phyloP scores from a whole-genome alignment of 2,888 invertebrate species.

The Sabellastarte sp. region DNA sequence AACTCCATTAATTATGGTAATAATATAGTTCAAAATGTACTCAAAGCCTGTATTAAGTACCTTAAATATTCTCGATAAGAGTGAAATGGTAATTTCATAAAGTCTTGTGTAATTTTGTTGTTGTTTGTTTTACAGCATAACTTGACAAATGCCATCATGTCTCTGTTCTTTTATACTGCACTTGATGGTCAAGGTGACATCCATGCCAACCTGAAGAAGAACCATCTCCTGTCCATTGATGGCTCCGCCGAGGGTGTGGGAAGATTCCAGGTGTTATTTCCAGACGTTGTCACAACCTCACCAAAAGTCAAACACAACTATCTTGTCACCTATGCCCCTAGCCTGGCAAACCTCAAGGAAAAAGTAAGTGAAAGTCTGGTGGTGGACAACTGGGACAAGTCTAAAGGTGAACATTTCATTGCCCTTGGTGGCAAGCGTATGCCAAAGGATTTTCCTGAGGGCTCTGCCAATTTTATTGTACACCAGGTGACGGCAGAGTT shows the following conservation, averaged over 20 bases:
- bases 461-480: conserved; percentile 57
- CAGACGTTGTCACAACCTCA: neutral
- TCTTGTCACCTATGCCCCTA: conserved; percentile 42
- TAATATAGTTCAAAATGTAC: no score
- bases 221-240: conserved; percentile 15
- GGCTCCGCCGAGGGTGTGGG: conserved; percentile 79
- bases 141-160: conserved; percentile 36
- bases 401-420: conserved; percentile 32
- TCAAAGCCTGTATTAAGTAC: no score
- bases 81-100: no score
- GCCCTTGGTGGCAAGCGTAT: conserved; percentile 45
- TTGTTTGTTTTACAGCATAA: conserved; percentile 5
- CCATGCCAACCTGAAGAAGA: conserved; percentile 39
- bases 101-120: no score
- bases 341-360: conserved; percentile 46
- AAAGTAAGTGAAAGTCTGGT: conserved; percentile 38
- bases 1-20: no score
- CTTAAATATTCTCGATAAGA: no score
- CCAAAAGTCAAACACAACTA: conserved; percentile 33
- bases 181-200: conserved; percentile 65
- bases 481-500: conserved; percentile 60
- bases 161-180: conserved; percentile 56
- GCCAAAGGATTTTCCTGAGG: conserved; percentile 26
- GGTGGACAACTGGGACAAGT: conserved; percentile 36
- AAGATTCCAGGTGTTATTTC: conserved; percentile 70